Evolutionary conservation across 2,113 vertebrate species (phyloP).

Genomic region (Cricetomys ansorgei): DNA sequence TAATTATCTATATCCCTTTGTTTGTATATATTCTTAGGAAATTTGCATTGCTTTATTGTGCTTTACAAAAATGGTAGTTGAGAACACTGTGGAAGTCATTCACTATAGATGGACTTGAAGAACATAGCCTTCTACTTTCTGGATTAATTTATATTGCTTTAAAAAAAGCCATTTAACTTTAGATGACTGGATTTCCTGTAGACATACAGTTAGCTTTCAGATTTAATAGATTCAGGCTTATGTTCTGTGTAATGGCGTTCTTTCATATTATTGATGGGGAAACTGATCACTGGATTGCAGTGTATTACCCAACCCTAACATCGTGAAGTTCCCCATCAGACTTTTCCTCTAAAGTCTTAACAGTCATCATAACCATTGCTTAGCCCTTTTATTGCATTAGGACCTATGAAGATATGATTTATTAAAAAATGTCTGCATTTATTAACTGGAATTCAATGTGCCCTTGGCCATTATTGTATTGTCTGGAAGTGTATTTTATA

Average conservation of each 20-base stretch:
- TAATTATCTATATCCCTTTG: neutral
- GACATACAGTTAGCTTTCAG: neutral
- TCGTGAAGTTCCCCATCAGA: neutral
- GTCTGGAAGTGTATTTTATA: conserved; percentile 35
- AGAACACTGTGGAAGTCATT: neutral
- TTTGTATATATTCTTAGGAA: conserved; percentile 34
- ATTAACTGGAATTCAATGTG: conserved; percentile 28
- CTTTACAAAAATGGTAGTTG: conserved; percentile 12
- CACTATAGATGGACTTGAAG: neutral
- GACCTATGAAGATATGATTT: neutral
- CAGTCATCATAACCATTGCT: neutral
- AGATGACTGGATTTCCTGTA: conserved; percentile 1
- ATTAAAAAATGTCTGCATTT: neutral
- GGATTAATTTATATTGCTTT: conserved; percentile 20
- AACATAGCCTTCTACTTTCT: neutral
- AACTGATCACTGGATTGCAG: neutral
- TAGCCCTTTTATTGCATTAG: neutral
- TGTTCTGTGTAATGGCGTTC: neutral
- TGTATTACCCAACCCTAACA: neutral
- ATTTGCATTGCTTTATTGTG: neutral
- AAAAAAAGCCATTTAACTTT: neutral
- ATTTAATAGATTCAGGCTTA: neutral
- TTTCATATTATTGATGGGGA: conserved; percentile 4
- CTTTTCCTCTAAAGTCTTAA: neutral
- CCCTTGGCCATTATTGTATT: neutral